These are phyloP conservation scores for Clanis bilineata DNA, from an alignment of 2,888 invertebrate genomes.

Conservation along the genomic window DNA sequence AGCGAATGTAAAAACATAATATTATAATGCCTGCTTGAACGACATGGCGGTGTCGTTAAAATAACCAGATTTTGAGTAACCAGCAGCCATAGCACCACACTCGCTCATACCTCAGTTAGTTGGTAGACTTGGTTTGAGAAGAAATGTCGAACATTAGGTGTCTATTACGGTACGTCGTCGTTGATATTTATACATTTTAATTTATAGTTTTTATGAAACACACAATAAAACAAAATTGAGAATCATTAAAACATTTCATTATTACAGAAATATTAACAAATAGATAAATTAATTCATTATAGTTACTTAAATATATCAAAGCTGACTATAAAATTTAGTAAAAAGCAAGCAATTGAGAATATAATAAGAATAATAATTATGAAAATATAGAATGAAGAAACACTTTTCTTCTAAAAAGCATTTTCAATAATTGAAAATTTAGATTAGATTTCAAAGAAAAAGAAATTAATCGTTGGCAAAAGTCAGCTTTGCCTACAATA, in stretches of 20 bases:
- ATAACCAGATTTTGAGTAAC: no score
- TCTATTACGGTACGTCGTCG: no score
- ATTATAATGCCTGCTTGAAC: no score
- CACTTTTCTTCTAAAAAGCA: slow-evolving; percentile 65
- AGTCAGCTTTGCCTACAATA: slow-evolving; percentile 39
- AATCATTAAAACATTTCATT: slow-evolving; percentile 21
- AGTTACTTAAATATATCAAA: slow-evolving; percentile 33
- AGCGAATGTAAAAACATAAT: no score
- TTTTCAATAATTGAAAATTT: slow-evolving; percentile 41
- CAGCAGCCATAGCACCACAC: no score
- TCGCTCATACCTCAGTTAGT: no score
- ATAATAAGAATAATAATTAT: slow-evolving; percentile 30
- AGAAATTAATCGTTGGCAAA: slow-evolving; percentile 31
- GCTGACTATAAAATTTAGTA: slow-evolving; percentile 36
- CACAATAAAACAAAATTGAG: slow-evolving; percentile 12
- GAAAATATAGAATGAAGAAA: slow-evolving; percentile 48
- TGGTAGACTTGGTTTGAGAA: no score
- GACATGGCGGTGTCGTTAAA: no score
- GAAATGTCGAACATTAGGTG: no score
- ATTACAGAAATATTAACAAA: slow-evolving; percentile 25
- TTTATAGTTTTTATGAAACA: neutral
- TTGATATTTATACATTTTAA: no score
- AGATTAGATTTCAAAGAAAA: slow-evolving; percentile 27
- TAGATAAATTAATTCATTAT: slow-evolving; percentile 28
- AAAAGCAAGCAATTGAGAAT: slow-evolving; percentile 32